These are phyloP conservation scores for Actinemys pallida DNA, from an alignment of 2,113 vertebrate genomes.

Conservation along the genomic window DNA sequence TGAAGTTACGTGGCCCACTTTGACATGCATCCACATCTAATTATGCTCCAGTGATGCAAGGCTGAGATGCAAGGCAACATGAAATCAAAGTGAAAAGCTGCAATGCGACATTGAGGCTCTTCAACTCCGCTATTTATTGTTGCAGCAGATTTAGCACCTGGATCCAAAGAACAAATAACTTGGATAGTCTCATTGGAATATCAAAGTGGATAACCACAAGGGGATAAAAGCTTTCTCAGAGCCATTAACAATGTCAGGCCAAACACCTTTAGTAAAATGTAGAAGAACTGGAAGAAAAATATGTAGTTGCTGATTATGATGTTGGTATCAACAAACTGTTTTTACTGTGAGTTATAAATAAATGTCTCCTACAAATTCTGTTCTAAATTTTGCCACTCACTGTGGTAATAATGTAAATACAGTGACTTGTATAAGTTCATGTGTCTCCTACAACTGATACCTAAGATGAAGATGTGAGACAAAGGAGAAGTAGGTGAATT, in stretches of 20 bases:
- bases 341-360: neutral
- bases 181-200: neutral
- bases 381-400: neutral
- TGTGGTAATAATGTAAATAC: neutral
- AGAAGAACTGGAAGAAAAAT: neutral
- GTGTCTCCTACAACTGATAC: neutral
- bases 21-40: neutral
- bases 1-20: neutral
- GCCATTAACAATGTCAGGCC: neutral
- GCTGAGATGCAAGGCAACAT: neutral
- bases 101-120: neutral
- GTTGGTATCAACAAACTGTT: neutral
- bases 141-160: neutral
- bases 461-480: neutral
- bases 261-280: neutral
- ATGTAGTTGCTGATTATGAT: neutral
- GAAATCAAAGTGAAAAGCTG: neutral
- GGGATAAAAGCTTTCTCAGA: neutral
- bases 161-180: neutral
- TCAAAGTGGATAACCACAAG: neutral
- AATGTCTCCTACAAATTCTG: neutral
- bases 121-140: neutral
- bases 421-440: neutral
- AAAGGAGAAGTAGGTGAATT: neutral
- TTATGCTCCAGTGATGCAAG: rapidly evolving